These are phyloP conservation scores for Amphipoea oculea DNA, from an alignment of 2,888 invertebrate genomes.

Conservation along the genomic window DNA sequence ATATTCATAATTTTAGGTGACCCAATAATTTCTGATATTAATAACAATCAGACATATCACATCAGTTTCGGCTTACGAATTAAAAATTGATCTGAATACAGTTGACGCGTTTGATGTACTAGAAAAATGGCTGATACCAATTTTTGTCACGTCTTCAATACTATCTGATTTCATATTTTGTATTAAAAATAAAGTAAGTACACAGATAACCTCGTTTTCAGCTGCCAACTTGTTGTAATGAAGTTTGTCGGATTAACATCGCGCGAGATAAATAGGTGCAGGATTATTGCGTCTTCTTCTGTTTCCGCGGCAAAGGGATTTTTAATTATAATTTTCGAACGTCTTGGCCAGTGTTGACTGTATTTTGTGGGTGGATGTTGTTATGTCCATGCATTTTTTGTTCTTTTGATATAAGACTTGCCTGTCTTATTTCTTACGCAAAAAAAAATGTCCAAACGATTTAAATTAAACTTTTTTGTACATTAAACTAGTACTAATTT, in stretches of 20 bases:
- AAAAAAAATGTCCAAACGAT: slow-evolving; percentile 23
- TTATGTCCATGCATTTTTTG: slow-evolving; percentile 39
- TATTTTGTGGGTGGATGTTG: slow-evolving; percentile 25
- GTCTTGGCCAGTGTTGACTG: slow-evolving; percentile 11
- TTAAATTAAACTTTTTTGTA: slow-evolving; percentile 48
- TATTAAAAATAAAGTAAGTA: slow-evolving; percentile 66
- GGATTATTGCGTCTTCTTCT: slow-evolving; percentile 57
- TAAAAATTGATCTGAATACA: slow-evolving; percentile 53
- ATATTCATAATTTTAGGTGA: slow-evolving; percentile 50
- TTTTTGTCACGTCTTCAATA: slow-evolving; percentile 65
- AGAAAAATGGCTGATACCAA: slow-evolving; percentile 63
- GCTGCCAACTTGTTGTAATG: slow-evolving; percentile 69
- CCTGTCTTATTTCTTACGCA: slow-evolving; percentile 14
- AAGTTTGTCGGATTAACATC: slow-evolving; percentile 65
- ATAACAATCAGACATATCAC: slow-evolving; percentile 49
- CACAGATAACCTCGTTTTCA: slow-evolving; percentile 66
- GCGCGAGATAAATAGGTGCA: slow-evolving; percentile 62
- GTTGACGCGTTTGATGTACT: slow-evolving; percentile 62
- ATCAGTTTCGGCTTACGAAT: slow-evolving; percentile 50
- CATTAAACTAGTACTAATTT: slow-evolving; percentile 56
- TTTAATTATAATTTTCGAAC: slow-evolving; percentile 28
- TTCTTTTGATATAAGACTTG: slow-evolving; percentile 25
- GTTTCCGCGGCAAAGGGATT: slow-evolving; percentile 52
- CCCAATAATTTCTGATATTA: slow-evolving; percentile 53
- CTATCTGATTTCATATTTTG: slow-evolving; percentile 69